These are phyloP conservation scores for Cylas formicarius DNA, from an alignment of 1,140 invertebrate genomes.

Conservation along the genomic window DNA sequence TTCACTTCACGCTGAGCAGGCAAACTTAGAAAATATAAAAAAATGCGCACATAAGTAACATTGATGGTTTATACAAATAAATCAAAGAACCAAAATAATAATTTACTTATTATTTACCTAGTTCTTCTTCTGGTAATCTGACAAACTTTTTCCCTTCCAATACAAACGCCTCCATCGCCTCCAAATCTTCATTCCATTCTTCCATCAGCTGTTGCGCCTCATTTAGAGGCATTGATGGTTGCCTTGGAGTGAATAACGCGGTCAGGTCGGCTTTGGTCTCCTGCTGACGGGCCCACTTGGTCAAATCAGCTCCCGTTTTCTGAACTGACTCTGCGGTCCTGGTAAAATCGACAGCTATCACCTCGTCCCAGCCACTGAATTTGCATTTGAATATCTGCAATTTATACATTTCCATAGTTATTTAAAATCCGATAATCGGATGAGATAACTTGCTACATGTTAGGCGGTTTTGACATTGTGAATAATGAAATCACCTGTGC, in stretches of 20 bases:
- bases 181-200: slow-evolving; percentile 94
- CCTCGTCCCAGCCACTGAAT: slow-evolving; percentile 97
- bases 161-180: slow-evolving; percentile 97
- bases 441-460: too few species aligned
- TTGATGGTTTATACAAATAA: not conserved
- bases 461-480: too few species aligned
- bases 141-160: slow-evolving; percentile 96
- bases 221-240: slow-evolving; percentile 73
- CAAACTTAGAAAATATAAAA: slow-evolving; percentile 2
- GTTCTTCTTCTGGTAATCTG: slow-evolving; percentile 87
- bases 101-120: slow-evolving; percentile 54
- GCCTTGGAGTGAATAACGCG: slow-evolving; percentile 90
- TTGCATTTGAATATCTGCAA: slow-evolving; percentile 93
- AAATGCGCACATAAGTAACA: not conserved
- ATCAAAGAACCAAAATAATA: not conserved
- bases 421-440: too few species aligned
- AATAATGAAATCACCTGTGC: too few species aligned
- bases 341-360: slow-evolving; percentile 98
- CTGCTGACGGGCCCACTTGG: slow-evolving; percentile 85
- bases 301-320: slow-evolving; percentile 91
- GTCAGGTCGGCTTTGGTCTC: slow-evolving; percentile 89
- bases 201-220: slow-evolving; percentile 89
- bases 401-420: too few species aligned
- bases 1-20: not conserved
- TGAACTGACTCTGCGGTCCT: slow-evolving; percentile 95